A percentile compares a stretch with the other conserved stretches of the same genome.
Conservation (phyloP, 2,888 invertebrate species). For the Sturmia bella region DNA sequence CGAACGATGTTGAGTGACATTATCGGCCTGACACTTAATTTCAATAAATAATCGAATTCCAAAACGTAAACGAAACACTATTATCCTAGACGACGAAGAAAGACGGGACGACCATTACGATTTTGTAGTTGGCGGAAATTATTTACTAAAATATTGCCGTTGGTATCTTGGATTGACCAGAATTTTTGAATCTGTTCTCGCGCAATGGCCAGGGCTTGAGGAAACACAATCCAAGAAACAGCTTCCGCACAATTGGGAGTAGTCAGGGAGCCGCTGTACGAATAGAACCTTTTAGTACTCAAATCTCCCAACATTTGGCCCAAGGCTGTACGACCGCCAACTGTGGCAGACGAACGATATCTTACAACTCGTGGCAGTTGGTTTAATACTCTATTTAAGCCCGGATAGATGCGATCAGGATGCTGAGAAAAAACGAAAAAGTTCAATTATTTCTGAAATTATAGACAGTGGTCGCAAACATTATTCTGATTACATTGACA, state of each 20-base stretch:
- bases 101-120: slow-evolving; percentile 64
- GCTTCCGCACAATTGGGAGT: slow-evolving; percentile 72
- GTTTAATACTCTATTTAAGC: slow-evolving; percentile 73
- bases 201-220: slow-evolving; percentile 67
- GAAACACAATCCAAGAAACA: slow-evolving; percentile 71
- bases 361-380: slow-evolving; percentile 70
- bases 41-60: too few relatives aligned
- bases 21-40: too few relatives aligned
- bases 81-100: slow-evolving; percentile 40
- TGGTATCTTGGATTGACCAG: slow-evolving; percentile 65
- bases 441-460: neutral
- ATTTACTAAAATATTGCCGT: slow-evolving; percentile 62
- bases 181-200: slow-evolving; percentile 67
- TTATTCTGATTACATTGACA: slow-evolving; percentile 60
- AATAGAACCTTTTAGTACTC: slow-evolving; percentile 73
- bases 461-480: neutral
- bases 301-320: slow-evolving; percentile 74
- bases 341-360: slow-evolving; percentile 70
- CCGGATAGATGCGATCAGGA: slow-evolving; percentile 59
- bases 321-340: slow-evolving; percentile 70
- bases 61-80: neutral
- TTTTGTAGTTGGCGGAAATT: slow-evolving; percentile 71
- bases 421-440: slow-evolving; percentile 8
- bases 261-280: slow-evolving; percentile 75
- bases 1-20: too few relatives aligned